Base-by-base conservation (phyloP, 2,113 vertebrate genomes). In the Electrona antarctica region DNA sequence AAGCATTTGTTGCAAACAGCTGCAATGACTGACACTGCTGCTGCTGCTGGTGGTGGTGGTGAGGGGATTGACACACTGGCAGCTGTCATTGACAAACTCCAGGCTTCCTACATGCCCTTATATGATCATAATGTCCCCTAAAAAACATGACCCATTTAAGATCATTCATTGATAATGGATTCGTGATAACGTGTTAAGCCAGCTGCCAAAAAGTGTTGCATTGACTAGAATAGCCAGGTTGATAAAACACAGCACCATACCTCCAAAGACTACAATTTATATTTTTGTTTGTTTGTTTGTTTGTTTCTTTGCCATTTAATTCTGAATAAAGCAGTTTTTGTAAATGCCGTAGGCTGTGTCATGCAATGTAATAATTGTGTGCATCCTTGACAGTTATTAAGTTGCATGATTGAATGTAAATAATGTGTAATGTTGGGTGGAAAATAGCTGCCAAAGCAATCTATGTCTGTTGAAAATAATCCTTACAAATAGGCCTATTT, bases 1-100 rank as follows among this genome's bases (percentile, higher is more conserved):
- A 78, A 78, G 71, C 88, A 92, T 84, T 88, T 93, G 91, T 85
- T 86, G 57, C 78, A 15, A 84, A 83, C 92, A 92, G 89, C 90
- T 91, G 92, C 56, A 59, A 7, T 67, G 11, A 58, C 64, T 55
- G 50, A 49, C 61, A 66, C 51, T 79, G 21, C 49, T 75, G 41
- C 8, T 55, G 52, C 60, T 41, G 33, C 5, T 41, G 33, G 3
- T 41, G 33, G 33, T 41, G 33, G 33, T 41, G 33, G 33, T 41
- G 29, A 21, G 11, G 49, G 29, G 64, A 29, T 28, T n/a, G 8
- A 41, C 49, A 67, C 13, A 14, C 14, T 54, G 79, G 79, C 90
- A 92, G 92, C 92, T 93, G 92, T 90, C 82, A 76, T 45, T 83
- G 80, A 84, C 83, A 81, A 80, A 81, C 77, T 14, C 65, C 72